Evolutionary conservation across 2,113 vertebrate species (phyloP).

Genomic region (Barnardius zonarius): DNA sequence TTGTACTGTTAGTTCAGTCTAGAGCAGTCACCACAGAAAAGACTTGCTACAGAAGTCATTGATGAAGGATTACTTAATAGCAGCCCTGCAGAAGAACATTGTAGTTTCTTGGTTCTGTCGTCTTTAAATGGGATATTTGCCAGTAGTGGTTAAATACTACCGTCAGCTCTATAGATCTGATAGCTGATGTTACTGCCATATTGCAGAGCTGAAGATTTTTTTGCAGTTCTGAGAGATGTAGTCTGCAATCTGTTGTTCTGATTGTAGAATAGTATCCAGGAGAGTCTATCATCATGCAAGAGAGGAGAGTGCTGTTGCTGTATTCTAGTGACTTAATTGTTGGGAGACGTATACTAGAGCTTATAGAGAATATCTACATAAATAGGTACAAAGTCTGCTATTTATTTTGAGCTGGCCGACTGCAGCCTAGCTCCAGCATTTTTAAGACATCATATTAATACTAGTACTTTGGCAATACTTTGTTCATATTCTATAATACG

Average conservation of each 20-base stretch:
- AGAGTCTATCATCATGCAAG: neutral
- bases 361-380: neutral
- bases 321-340: neutral
- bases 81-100: neutral
- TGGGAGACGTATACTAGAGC: neutral
- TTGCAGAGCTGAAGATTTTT: neutral
- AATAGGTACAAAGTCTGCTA: neutral
- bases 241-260: neutral
- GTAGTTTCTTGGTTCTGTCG: neutral
- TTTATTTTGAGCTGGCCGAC: neutral
- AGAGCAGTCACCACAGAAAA: neutral
- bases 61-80: neutral
- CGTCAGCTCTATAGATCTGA: neutral
- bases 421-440: neutral
- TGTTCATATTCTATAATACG: neutral
- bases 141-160: neutral
- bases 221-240: neutral
- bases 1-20: neutral
- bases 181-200: neutral
- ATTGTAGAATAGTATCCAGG: neutral
- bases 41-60: neutral
- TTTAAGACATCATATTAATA: neutral
- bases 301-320: neutral
- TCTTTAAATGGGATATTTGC: neutral
- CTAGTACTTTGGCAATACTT: neutral